Evolutionary conservation across 2,113 vertebrate species (phyloP), one percentile per base, ranked within the genome.

Genomic region (Daboia siamensis): DNA sequence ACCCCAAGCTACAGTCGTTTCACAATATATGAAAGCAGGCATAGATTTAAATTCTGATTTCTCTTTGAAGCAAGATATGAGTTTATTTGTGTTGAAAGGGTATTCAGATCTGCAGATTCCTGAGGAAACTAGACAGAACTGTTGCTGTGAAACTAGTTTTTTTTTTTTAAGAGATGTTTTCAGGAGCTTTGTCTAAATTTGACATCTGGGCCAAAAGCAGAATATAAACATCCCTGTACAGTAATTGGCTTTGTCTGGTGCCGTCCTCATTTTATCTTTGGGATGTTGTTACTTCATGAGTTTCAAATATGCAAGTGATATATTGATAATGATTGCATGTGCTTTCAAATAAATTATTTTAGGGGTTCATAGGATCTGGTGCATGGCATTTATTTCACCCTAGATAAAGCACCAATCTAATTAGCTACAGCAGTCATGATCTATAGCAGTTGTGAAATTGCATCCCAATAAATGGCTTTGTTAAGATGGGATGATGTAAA

Each of bases 181-280:
- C 54, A 17, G 12, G 48, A 33, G 64, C 0, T 92, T 86, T 1
- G 23, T 55, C 54, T 57, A 44, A 21, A 56, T 90, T 5, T 0
- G 0, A 3, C 89, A 0, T 3, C 26, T 90, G 90, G 54, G 56
- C 0, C 29, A 24, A n/a, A 29, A 20, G n/a, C 3, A 1, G 46
- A 89, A 74, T 69, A 85, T 59, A 74, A 48, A 44, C 11, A 91
- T 95, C 89, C 54, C 89, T 46, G 44, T 13, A 11, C 48, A 24
- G 2, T 92, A 4, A 0, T 0, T 0, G 17, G 20, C 9, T 54
- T 0, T 0, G 90, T 80, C 21, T 12, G 0, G 0, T 55, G 12
- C 48, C 0, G 0, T 90, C 93, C 90, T 44, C 21, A 1, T 94
- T 94, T 39, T 1, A 91, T 12, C 92, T 46, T n/a, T 3, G 59